These are phyloP conservation scores for Stegana nigrithorax DNA, from an alignment of 2,888 invertebrate genomes.

Conservation along the genomic window DNA sequence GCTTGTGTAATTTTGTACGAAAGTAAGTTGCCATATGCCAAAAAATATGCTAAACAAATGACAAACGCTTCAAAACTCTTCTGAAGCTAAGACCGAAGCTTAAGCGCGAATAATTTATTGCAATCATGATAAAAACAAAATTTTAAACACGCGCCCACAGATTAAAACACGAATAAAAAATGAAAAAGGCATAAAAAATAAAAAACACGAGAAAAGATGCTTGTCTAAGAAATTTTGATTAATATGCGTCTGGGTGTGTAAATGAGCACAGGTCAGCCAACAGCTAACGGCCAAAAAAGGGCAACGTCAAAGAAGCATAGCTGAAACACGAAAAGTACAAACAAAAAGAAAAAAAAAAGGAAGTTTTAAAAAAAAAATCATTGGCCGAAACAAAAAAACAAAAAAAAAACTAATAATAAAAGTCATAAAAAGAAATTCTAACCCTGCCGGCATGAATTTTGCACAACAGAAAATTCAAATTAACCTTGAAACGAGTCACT, in stretches of 20 bases:
- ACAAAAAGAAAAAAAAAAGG: conserved; percentile 16
- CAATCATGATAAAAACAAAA: conserved; percentile 43
- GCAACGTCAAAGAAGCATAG: neutral
- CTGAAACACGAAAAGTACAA: conserved; percentile 3
- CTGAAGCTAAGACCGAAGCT: conserved; percentile 25
- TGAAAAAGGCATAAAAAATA: conserved; percentile 36
- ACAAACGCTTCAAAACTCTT: conserved; percentile 4
- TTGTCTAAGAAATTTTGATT: conserved; percentile 41
- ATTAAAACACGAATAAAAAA: conserved; percentile 15
- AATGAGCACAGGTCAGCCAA: conserved; percentile 14
- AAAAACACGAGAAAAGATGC: neutral
- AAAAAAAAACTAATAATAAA: conserved; percentile 17
- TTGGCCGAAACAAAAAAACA: conserved; percentile 20
- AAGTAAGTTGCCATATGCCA: conserved; percentile 24
- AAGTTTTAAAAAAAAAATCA: conserved; percentile 23
- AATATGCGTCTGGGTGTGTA: conserved; percentile 36
- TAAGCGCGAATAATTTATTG: conserved; percentile 43
- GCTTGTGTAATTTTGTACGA: too few relatives aligned
- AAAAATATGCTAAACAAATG: conserved; percentile 14
- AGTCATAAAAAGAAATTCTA: conserved; percentile 21
- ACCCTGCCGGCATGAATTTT: conserved; percentile 41
- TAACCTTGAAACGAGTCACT: conserved; percentile 50
- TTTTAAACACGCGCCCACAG: neutral
- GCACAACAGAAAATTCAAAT: conserved; percentile 45
- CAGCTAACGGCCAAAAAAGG: too few relatives aligned